Percentiles rank a stretch among this genome's conserved stretches.
These are phyloP conservation scores for Drosophila kepulauana DNA, from an alignment of 1,140 invertebrate genomes.

Conservation along the genomic window DNA sequence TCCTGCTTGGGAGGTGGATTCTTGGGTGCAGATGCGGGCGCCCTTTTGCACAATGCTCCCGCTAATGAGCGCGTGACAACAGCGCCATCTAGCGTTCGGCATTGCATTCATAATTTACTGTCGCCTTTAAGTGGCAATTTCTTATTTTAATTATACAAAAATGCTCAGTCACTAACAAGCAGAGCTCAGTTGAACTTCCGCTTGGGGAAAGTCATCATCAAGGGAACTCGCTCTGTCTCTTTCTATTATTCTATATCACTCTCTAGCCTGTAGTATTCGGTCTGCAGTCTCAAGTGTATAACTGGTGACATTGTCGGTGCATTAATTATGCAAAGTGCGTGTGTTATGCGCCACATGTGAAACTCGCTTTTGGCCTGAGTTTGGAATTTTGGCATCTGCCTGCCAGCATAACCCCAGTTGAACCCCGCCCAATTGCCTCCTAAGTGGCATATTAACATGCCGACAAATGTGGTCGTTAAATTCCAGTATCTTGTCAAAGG, in stretches of 20 bases:
- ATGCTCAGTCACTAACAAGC: slow-evolving; percentile 27
- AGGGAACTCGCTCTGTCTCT: neutral
- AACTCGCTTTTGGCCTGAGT: slow-evolving; percentile 13
- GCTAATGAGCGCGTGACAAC: slow-evolving; percentile 75
- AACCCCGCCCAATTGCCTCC: neutral
- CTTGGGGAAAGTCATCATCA: neutral
- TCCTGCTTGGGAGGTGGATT: slow-evolving; percentile 39
- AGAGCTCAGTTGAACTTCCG: slow-evolving; percentile 27
- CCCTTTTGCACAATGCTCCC: slow-evolving; percentile 48
- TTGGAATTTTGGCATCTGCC: slow-evolving; percentile 26
- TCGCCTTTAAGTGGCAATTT: slow-evolving; percentile 80
- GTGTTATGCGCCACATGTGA: slow-evolving; percentile 49
- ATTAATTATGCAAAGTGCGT: slow-evolving; percentile 82
- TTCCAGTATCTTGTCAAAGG: neutral
- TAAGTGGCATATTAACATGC: slow-evolving; percentile 43
- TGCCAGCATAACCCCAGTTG: neutral
- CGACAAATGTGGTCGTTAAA: slow-evolving; percentile 69
- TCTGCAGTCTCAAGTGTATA: slow-evolving; percentile 72
- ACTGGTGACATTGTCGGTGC: slow-evolving; percentile 72
- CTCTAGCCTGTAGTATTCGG: slow-evolving; percentile 23
- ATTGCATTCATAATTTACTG: slow-evolving; percentile 56
- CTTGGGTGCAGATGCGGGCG: slow-evolving; percentile 21
- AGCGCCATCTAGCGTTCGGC: slow-evolving; percentile 49
- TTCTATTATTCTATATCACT: slow-evolving; percentile 1
- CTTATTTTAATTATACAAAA: slow-evolving; percentile 79